phyloP scores from a whole-genome alignment of 2,113 vertebrate species.

The Phoxinus phoxinus region DNA sequence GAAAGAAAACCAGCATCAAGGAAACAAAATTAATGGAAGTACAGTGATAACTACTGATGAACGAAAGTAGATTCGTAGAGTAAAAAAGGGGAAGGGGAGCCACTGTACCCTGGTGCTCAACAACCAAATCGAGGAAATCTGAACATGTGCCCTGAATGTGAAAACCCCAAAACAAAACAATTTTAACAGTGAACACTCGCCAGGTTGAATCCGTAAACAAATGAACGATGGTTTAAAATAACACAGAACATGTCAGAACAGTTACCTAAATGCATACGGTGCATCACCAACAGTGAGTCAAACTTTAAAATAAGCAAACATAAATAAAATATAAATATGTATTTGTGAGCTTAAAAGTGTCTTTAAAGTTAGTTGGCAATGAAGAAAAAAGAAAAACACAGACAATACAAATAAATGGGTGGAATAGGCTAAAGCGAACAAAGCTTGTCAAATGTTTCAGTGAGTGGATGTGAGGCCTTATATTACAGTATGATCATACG shows the following conservation, averaged over 20 bases:
- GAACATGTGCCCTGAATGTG: slow-evolving; percentile 6
- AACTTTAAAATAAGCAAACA: slow-evolving; percentile 64
- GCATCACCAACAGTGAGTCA: slow-evolving; percentile 46
- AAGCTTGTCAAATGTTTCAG: slow-evolving; percentile 20
- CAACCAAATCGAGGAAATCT: not conserved
- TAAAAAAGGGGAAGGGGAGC: not conserved
- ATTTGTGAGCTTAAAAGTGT: slow-evolving; percentile 68
- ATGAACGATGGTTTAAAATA: not conserved
- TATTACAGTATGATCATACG: not conserved
- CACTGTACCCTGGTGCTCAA: slow-evolving; percentile 32
- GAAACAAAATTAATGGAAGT: not conserved
- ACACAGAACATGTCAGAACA: slow-evolving; percentile 36
- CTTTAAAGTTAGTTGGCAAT: slow-evolving; percentile 47
- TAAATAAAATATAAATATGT: slow-evolving; percentile 65
- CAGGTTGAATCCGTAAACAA: slow-evolving; percentile 2
- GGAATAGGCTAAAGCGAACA: not conserved
- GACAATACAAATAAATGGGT: slow-evolving; percentile 28
- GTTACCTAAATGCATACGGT: slow-evolving; percentile 11
- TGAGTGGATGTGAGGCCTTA: not conserved
- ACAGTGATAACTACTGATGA: not conserved
- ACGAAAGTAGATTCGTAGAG: not conserved
- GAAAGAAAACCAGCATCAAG: not conserved
- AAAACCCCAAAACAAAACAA: not conserved
- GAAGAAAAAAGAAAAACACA: slow-evolving; percentile 44
- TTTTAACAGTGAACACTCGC: not conserved